Conservation (phyloP, 2,888 invertebrate species). For the Apocheima hispidaria region DNA sequence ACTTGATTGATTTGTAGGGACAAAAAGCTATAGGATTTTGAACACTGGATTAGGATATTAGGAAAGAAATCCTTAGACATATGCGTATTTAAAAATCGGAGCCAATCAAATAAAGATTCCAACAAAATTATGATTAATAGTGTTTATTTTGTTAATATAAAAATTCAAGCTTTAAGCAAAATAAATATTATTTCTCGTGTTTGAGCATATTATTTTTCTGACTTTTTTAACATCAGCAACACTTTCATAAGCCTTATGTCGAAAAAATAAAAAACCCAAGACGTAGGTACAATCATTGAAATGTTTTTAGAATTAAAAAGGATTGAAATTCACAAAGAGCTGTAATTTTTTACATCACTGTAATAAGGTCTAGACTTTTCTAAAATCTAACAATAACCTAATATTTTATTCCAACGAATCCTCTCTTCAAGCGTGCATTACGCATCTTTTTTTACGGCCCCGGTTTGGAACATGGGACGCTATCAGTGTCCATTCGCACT, state of each 20-base stretch:
- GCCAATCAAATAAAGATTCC: no score
- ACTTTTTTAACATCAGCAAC: no score
- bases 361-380: not conserved
- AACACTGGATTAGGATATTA: not conserved
- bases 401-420: conserved; percentile 19
- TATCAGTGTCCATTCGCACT: conserved; percentile 13
- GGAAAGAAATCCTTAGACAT: no score
- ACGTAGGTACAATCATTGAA: not conserved
- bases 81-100: no score
- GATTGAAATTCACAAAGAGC: not conserved
- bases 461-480: conserved; percentile 5
- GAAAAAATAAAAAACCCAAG: not conserved
- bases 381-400: conserved; percentile 3
- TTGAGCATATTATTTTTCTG: not conserved
- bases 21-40: not conserved
- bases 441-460: conserved; percentile 3
- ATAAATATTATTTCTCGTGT: no score
- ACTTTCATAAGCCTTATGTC: not conserved
- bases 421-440: not conserved
- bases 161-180: no score
- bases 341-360: not conserved
- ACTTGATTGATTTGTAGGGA: conserved; percentile 2
- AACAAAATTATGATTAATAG: no score
- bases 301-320: not conserved
- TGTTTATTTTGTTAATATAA: no score